phyloP scores from a whole-genome alignment of 2,797 vertebrate genomes.

The Phoeniculus purpureus region DNA sequence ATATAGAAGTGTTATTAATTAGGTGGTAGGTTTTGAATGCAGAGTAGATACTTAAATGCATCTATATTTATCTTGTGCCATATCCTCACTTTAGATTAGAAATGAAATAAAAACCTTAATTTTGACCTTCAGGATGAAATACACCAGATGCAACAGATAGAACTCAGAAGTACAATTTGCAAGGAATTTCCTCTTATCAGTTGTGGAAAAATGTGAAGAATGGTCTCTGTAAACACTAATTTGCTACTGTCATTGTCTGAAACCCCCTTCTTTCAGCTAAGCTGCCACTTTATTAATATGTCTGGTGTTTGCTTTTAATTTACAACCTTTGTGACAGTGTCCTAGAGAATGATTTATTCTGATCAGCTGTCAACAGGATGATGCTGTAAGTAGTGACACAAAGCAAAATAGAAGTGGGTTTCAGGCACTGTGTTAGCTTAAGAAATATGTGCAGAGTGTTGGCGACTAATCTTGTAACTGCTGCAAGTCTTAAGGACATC shows the following conservation, averaged over 20 bases:
- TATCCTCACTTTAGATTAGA: not conserved
- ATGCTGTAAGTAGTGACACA: not conserved
- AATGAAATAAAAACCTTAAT: not conserved
- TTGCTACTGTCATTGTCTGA: not conserved
- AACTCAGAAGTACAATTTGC: not conserved
- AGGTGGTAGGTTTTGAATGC: not conserved
- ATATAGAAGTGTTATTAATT: not conserved
- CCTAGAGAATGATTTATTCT: not conserved
- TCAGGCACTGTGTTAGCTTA: not conserved
- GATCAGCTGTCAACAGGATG: not conserved
- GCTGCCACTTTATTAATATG: not conserved
- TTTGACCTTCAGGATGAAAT: not conserved
- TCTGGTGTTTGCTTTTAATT: not conserved
- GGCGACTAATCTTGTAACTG: not conserved
- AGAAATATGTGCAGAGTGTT: not conserved
- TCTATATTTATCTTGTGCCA: not conserved
- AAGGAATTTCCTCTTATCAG: not conserved
- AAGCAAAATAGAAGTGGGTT: not conserved
- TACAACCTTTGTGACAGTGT: not conserved
- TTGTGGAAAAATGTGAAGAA: not conserved
- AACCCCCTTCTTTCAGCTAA: not conserved
- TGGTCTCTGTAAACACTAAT: not conserved
- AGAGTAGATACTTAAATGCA: not conserved
- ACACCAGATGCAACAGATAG: not conserved
- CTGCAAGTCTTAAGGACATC: not conserved